These are phyloP conservation scores for Balearica regulorum DNA, from an alignment of 2,797 vertebrate genomes.

Conservation along the genomic window DNA sequence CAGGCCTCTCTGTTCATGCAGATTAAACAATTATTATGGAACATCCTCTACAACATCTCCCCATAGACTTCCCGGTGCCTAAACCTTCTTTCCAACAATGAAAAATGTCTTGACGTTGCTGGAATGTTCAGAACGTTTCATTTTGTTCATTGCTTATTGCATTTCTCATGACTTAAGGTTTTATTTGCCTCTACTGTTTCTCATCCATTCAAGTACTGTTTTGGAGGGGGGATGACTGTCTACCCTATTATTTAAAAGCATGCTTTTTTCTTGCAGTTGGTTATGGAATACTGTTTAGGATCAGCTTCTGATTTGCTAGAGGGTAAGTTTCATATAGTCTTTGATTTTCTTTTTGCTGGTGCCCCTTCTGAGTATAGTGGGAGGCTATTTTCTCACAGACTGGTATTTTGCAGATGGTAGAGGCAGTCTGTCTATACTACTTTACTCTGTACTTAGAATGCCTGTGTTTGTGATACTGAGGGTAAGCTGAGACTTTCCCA, in stretches of 20 bases:
- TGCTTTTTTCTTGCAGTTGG: slow-evolving; percentile 81
- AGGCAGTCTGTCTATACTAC: neutral
- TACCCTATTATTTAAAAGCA: neutral
- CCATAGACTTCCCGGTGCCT: neutral
- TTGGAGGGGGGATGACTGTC: neutral
- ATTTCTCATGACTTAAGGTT: neutral
- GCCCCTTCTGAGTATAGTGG: neutral
- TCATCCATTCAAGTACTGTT: neutral
- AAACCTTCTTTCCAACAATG: neutral
- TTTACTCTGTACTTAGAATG: neutral
- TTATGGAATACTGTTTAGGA: slow-evolving; percentile 99
- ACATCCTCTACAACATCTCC: neutral
- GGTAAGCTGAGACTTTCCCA: neutral
- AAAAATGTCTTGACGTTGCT: neutral
- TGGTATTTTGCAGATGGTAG: neutral
- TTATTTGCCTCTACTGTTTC: neutral
- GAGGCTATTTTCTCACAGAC: neutral
- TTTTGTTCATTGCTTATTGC: neutral
- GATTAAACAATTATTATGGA: neutral
- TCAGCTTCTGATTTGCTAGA: slow-evolving; percentile 97
- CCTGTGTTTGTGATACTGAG: neutral
- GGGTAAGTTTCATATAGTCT: slow-evolving; percentile 77
- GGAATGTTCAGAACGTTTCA: neutral
- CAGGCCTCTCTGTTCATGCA: neutral
- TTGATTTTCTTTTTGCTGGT: neutral